Evolutionary conservation across 2,888 invertebrate species (phyloP), one percentile per base, ranked within the genome.

Genomic region (Phasia obesa): DNA sequence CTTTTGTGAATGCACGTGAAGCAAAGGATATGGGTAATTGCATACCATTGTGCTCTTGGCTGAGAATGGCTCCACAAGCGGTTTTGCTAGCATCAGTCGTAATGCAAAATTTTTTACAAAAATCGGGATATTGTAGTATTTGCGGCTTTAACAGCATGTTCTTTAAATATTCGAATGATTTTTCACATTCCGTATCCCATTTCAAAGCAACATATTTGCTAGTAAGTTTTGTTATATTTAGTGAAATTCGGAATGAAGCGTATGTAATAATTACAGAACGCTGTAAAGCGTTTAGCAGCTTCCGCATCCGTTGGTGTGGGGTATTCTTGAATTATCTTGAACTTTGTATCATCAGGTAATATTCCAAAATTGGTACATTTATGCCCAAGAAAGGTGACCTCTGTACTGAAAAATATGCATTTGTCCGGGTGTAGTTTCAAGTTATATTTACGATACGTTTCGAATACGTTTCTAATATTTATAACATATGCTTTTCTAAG

Each of bases 51-150:
- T 51, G 35, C 35, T 35, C 35, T 35, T 35, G 35, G 27, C 27
- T 3, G 27, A 3, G 27, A 27, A 27, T 25, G 2, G 44, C 42
- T 35, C 59, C 59, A 31, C 59, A 59, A 35, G 19, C 35, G 21
- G 11, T 17, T 57, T 60, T 62, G 27, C 62, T 62, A 25, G 17
- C 62, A 25, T 62, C 60, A 13, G 42, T 60, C n/a, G 60, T 42
- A 23, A 60, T 44, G 21, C 42, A 62, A 42, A 62, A 47, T n/a
- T 9, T 11, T 17, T n/a, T 62, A 27, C 15, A 5, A 62, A 62
- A 51, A 27, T 64, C 27, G 17, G 47, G 64, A 25, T 64, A 64
- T 31, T 64, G 44, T 31, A 64, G 17, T 49, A 64, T 31, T 15
- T 31, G 21, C 6, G 60, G 60, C 13, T 15, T 42, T 15, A 60